Evolutionary conservation across 2,888 invertebrate species (phyloP).

Genomic region (Tridacna crocea): DNA sequence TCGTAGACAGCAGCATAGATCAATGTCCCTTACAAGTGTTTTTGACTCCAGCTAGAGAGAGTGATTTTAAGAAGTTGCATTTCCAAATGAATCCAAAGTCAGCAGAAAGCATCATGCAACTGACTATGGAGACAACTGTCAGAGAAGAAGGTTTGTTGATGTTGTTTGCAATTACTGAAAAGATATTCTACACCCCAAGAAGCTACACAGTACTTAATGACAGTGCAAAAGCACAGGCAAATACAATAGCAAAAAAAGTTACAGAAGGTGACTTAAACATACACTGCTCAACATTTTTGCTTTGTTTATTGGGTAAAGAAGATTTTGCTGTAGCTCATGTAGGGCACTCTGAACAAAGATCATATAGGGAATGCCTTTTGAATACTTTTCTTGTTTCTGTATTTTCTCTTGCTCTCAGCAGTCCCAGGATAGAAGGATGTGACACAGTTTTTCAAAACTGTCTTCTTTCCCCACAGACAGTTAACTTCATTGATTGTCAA

Average conservation of each 20-base stretch:
- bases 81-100: background rate
- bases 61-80: background rate
- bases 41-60: background rate
- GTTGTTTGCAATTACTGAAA: slow-evolving; percentile 24
- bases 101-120: background rate
- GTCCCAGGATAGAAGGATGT: background rate
- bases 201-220: slow-evolving; percentile 27
- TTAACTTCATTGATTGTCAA: too few species aligned
- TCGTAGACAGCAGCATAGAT: slow-evolving; percentile 15
- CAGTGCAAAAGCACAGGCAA: slow-evolving; percentile 8
- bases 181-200: slow-evolving; percentile 36
- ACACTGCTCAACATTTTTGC: slow-evolving; percentile 9
- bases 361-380: slow-evolving; percentile 19
- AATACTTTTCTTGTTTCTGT: slow-evolving; percentile 26
- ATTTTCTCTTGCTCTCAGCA: background rate
- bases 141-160: background rate
- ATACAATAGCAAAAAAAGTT: slow-evolving; percentile 1
- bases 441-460: slow-evolving; percentile 18
- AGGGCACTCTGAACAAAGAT: slow-evolving; percentile 24
- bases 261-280: background rate
- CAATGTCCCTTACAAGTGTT: slow-evolving; percentile 12
- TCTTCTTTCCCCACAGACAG: background rate
- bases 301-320: slow-evolving; percentile 36
- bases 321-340: slow-evolving; percentile 33
- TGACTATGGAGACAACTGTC: background rate